A percentile compares a stretch with the other conserved stretches of the same genome.
Evolutionary conservation across 2,888 invertebrate species (phyloP).

Genomic region (Sesamia inferens): DNA sequence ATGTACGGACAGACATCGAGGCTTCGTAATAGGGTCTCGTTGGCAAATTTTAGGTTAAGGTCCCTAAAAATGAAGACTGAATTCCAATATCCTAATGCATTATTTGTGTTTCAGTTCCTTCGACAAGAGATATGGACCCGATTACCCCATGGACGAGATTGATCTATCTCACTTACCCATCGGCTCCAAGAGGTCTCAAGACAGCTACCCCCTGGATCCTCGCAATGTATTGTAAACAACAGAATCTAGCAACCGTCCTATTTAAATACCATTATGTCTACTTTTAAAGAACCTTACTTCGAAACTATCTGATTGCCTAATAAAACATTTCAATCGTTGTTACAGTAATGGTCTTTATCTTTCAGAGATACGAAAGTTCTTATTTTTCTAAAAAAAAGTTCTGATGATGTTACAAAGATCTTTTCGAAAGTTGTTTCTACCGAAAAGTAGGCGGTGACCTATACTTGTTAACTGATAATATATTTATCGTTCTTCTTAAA

Average conservation of each 20-base stretch:
- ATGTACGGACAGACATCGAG: neutral
- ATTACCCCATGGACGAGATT: slow-evolving; percentile 87
- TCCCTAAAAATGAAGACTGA: neutral
- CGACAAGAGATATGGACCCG: slow-evolving; percentile 82
- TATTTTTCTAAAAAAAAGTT: slow-evolving; percentile 58
- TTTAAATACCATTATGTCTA: slow-evolving; percentile 38
- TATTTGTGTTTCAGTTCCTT: slow-evolving; percentile 67
- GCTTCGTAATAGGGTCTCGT: neutral
- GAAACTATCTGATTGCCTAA: slow-evolving; percentile 49
- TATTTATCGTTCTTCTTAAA: slow-evolving; percentile 24
- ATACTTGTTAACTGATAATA: slow-evolving; percentile 28
- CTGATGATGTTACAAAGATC: slow-evolving; percentile 53
- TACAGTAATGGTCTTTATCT: slow-evolving; percentile 52
- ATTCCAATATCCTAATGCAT: slow-evolving; percentile 20
- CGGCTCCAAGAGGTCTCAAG: slow-evolving; percentile 80
- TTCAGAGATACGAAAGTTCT: slow-evolving; percentile 39
- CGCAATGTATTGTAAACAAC: slow-evolving; percentile 58
- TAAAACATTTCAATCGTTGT: slow-evolving; percentile 50
- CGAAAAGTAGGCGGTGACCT: slow-evolving; percentile 32
- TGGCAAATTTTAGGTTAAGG: neutral
- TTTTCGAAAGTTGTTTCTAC: slow-evolving; percentile 32
- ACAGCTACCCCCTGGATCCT: slow-evolving; percentile 61
- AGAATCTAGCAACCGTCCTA: slow-evolving; percentile 43
- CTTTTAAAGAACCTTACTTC: slow-evolving; percentile 26
- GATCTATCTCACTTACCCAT: slow-evolving; percentile 86